A percentile compares a stretch with the other conserved stretches of the same genome.
Conservation (phyloP, 2,888 invertebrate genomes). For the Poecilus cupreus region DNA sequence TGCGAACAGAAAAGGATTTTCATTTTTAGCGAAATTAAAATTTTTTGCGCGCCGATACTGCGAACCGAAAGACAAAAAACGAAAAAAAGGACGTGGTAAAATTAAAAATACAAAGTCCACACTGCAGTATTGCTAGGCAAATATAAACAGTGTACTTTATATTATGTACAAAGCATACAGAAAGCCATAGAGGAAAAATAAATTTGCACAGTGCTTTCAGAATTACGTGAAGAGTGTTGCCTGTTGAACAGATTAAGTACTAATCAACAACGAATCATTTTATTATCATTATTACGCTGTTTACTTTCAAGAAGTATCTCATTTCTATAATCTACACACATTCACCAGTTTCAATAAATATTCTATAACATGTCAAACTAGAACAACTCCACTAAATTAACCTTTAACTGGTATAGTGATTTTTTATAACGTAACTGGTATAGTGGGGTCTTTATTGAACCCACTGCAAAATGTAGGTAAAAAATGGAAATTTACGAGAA, state of each 20-base stretch:
- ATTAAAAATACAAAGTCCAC: constrained; percentile 69
- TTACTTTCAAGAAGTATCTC: neutral
- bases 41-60: constrained; percentile 45
- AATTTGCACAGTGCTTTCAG: constrained; percentile 68
- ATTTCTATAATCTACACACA: neutral
- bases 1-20: constrained; percentile 25
- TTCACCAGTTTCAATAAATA: neutral
- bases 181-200: constrained; percentile 66
- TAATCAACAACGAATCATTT: constrained; percentile 62
- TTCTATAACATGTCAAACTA: constrained; percentile 8
- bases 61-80: constrained; percentile 39
- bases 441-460: too few relatives aligned
- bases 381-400: too few relatives aligned
- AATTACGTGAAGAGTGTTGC: constrained; percentile 65
- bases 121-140: constrained; percentile 70
- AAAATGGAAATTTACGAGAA: too few relatives aligned
- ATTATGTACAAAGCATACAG: constrained; percentile 70
- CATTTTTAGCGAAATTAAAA: constrained; percentile 49
- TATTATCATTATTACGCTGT: constrained; percentile 18
- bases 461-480: too few relatives aligned
- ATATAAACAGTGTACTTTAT: constrained; percentile 71
- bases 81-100: constrained; percentile 66
- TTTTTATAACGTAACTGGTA: too few relatives aligned
- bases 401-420: too few relatives aligned
- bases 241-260: constrained; percentile 66